phyloP scores from a whole-genome alignment of 2,113 vertebrate species.

The Nannobrachium achirus region DNA sequence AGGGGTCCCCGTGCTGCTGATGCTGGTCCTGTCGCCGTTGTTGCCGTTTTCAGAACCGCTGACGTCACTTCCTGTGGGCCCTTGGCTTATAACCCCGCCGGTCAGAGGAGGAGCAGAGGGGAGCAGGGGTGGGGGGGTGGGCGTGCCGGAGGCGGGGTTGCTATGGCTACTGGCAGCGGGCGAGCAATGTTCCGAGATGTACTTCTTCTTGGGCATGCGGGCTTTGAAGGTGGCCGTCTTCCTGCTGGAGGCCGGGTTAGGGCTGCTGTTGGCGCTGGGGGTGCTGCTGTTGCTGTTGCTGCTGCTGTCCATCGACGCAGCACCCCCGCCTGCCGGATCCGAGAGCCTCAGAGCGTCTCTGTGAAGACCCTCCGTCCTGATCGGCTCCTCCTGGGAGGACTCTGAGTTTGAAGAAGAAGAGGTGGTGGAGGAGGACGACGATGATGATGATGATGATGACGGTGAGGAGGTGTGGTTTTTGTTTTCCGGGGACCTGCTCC shows the following conservation, averaged over 20 bases:
- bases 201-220: slow-evolving; percentile 90
- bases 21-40: slow-evolving; percentile 2
- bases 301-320: slow-evolving; percentile 49
- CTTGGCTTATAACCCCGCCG: slow-evolving; percentile 40
- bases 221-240: slow-evolving; percentile 93
- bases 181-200: slow-evolving; percentile 84
- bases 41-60: slow-evolving; percentile 31
- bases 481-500: slow-evolving; percentile 69
- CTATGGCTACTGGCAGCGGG: slow-evolving; percentile 66
- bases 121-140: slow-evolving; percentile 43
- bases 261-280: slow-evolving; percentile 80
- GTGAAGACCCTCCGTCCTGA: slow-evolving; percentile 61
- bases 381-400: slow-evolving; percentile 62
- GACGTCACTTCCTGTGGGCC: slow-evolving; percentile 43
- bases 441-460: slow-evolving; percentile 23
- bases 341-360: slow-evolving; percentile 30
- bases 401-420: slow-evolving; percentile 63
- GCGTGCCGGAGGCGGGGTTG: slow-evolving; percentile 57
- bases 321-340: slow-evolving; percentile 11
- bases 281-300: slow-evolving; percentile 78
- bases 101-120: slow-evolving; percentile 10
- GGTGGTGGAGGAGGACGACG: slow-evolving; percentile 35
- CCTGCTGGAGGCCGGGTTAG: slow-evolving; percentile 80
- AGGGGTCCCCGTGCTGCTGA: slow-evolving; percentile 23
- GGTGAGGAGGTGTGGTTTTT: slow-evolving; percentile 66